Base-by-base conservation (phyloP, 2,797 vertebrate species). In the Hafferia zeledoni region DNA sequence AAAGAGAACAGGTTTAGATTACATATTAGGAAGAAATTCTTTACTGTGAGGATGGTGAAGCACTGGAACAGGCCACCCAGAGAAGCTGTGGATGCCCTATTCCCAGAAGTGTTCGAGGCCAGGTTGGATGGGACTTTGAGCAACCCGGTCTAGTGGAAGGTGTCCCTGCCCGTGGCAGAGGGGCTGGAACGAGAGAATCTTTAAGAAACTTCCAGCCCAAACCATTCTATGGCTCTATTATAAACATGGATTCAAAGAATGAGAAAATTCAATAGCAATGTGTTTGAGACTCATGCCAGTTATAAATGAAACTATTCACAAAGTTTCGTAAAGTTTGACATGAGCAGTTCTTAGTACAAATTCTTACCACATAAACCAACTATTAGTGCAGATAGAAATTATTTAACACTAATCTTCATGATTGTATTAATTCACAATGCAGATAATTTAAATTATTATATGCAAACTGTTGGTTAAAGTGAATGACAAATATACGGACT, bases 101-200 rank as follows among this genome's bases (percentile, higher is more conserved):
- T 13, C 53, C 46, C 84, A 41, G 18, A 71, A 53, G 18, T 25
- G 31, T 17, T 78, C 33, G 19, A 60, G 46, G 33, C 17, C 20
- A 35, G 11, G 39, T 10, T 41, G 33, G 30, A 64, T 0, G 1
- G 20, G 19, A 14, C 24, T 57, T 39, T 71, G 39, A 70, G 50
- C 0, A 0, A 31, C 7, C 10, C 31, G 11, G 17, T 31, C 33
- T n/a, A 53, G 7, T 47, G 39, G 13, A 83, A 78, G 9, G 7
- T 47, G 33, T 28, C 18, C 59, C 13, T 37, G 31, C 9, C 35
- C 27, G 20, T 3, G 27, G 52, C 39, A 79, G 31, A 19, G 31
- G 13, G 5, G 2, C 53, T 84, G 41, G 13, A 72, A 78, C 16
- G 8, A 28, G 16, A 25, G 43, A 22, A 13, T 35, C 25, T 47